Evolutionary conservation across 2,797 vertebrate species (phyloP).

Genomic region (Tinamus major): DNA sequence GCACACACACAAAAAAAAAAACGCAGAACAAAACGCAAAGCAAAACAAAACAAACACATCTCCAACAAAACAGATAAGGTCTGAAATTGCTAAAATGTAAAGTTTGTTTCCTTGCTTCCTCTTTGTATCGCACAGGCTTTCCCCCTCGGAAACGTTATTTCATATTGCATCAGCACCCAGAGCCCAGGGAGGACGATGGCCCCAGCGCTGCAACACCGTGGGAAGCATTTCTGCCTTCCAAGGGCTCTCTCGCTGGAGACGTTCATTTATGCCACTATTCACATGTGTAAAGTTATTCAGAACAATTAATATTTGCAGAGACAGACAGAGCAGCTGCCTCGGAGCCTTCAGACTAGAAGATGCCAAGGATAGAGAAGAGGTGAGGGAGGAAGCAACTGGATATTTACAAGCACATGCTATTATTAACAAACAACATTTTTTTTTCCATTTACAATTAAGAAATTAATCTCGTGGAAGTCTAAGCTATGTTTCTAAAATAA

Average conservation of each 20-base stretch:
- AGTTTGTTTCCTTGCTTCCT: not conserved
- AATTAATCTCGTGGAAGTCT: not conserved
- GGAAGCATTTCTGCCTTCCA: not conserved
- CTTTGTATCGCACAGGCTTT: not conserved
- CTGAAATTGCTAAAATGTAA: not conserved
- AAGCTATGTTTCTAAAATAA: not conserved
- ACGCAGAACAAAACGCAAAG: not conserved
- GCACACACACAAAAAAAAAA: constrained; percentile 40
- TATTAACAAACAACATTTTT: not conserved
- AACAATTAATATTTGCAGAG: constrained; percentile 37
- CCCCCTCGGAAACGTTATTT: not conserved
- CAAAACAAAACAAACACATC: not conserved
- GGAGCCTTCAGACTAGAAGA: constrained; percentile 5
- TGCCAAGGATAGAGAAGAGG: not conserved
- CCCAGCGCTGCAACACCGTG: fast-evolving
- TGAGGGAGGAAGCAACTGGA: not conserved
- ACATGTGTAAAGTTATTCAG: constrained; percentile 4
- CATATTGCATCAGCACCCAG: not conserved
- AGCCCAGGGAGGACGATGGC: not conserved
- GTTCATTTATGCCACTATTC: not conserved
- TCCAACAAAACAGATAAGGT: not conserved
- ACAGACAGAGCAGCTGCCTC: not conserved
- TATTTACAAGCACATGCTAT: not conserved
- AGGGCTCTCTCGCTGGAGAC: not conserved
- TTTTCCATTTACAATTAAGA: not conserved